Percentiles rank a stretch among this genome's conserved stretches.
These are phyloP conservation scores for Phalanger gymnotis DNA, from an alignment of 2,797 vertebrate genomes.

Conservation along the genomic window DNA sequence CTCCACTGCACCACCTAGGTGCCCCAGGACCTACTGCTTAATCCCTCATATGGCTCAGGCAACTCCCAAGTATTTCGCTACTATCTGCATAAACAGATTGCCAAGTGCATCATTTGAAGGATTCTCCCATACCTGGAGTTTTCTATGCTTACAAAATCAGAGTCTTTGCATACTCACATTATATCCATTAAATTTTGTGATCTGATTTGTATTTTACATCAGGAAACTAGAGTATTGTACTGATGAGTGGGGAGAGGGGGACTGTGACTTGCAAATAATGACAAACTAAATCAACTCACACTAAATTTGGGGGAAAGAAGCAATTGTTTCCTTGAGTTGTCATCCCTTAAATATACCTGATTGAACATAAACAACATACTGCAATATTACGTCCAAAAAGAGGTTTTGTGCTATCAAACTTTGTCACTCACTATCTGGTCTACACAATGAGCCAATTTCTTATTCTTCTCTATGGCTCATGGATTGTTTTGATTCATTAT, in stretches of 20 bases:
- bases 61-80: not conserved
- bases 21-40: not conserved
- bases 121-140: not conserved
- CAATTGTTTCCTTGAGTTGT: not conserved
- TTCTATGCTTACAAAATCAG: not conserved
- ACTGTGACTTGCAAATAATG: not conserved
- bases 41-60: not conserved
- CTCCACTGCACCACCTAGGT: too few relatives aligned
- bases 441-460: not conserved
- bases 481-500: not conserved
- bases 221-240: not conserved
- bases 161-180: not conserved
- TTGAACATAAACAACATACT: not conserved
- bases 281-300: not conserved
- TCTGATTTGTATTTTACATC: not conserved
- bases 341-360: not conserved
- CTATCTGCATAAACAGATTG: not conserved
- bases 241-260: not conserved
- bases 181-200: not conserved
- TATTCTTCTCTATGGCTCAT: not conserved
- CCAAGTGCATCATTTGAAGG: not conserved
- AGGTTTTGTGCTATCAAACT: not conserved
- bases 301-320: not conserved
- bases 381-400: not conserved
- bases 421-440: not conserved